A percentile compares a stretch with the other conserved stretches of the same genome.
phyloP scores from a whole-genome alignment of 2,888 invertebrate genomes.

The Elegia similella region DNA sequence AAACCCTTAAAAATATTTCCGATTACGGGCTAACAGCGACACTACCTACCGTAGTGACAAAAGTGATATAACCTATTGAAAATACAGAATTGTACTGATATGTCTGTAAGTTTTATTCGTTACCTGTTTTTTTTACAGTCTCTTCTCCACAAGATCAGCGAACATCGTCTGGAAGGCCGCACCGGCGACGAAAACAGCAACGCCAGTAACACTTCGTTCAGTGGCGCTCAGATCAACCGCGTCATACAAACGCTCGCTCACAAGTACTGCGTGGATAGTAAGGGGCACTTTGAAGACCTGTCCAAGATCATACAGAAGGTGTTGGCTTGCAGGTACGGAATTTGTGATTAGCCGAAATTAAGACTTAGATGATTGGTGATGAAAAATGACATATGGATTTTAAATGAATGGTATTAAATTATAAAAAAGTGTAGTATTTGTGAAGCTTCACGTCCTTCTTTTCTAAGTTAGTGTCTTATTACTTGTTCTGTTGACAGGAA shows the following conservation, averaged over 20 bases:
- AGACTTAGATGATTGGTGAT: no score
- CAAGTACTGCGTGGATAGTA: conserved; percentile 97
- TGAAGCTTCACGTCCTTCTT: no score
- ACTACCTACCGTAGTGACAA: no score
- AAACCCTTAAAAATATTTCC: no score
- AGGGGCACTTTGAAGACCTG: conserved; percentile 96
- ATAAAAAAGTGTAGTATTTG: no score
- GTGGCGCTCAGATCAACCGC: conserved; percentile 90
- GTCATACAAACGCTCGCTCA: conserved; percentile 97
- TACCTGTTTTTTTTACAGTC: conserved; percentile 61
- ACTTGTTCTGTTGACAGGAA: conserved; percentile 62
- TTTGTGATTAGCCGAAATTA: no score
- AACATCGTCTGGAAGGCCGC: conserved; percentile 89
- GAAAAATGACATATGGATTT: no score
- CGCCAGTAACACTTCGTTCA: conserved; percentile 74
- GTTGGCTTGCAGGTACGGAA: conserved; percentile 87
- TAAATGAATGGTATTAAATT: no score
- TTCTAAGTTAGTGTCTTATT: no score
- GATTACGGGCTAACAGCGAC: no score
- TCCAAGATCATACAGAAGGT: conserved; percentile 95
- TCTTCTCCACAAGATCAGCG: conserved; percentile 92
- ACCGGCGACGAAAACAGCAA: conserved; percentile 76
- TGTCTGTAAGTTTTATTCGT: not conserved
- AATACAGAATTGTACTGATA: no score
- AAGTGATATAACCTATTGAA: no score